phyloP scores from a whole-genome alignment of 2,888 invertebrate genomes.

The Exephanes ischioxanthus region DNA sequence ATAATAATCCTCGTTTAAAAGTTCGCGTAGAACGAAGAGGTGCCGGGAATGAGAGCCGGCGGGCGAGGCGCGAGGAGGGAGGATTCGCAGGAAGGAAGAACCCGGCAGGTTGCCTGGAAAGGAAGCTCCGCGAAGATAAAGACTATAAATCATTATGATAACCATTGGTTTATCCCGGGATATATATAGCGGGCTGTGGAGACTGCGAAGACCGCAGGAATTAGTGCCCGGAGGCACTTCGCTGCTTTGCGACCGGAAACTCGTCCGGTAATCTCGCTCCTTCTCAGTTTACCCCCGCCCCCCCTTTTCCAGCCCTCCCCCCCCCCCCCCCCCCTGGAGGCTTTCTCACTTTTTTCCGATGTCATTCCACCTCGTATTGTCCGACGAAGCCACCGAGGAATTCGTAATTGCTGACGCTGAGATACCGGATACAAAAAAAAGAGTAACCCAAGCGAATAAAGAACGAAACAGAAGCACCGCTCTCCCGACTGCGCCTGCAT shows the following conservation, averaged over 20 bases:
- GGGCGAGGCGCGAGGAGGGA: background rate
- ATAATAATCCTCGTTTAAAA: constrained; percentile 73
- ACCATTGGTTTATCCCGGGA: constrained; percentile 66
- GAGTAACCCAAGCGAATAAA: constrained; percentile 16
- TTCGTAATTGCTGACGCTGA: constrained; percentile 62
- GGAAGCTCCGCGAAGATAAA: constrained; percentile 65
- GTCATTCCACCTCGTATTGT: constrained; percentile 28
- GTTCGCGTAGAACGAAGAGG: constrained; percentile 49
- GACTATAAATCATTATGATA: constrained; percentile 73
- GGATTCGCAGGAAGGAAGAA: background rate
- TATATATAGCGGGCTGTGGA: constrained; percentile 46
- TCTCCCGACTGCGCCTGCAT: too few species aligned
- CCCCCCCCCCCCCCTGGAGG: background rate
- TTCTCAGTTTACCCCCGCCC: constrained; percentile 13
- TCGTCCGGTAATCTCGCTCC: constrained; percentile 65
- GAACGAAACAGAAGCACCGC: constrained; percentile 25
- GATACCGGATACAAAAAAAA: constrained; percentile 25
- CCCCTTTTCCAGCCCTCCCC: background rate
- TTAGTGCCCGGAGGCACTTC: constrained; percentile 68
- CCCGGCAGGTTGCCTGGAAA: constrained; percentile 46
- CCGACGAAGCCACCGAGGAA: constrained; percentile 40
- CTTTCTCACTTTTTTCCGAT: constrained; percentile 37
- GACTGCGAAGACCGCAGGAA: constrained; percentile 63
- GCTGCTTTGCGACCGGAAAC: constrained; percentile 67
- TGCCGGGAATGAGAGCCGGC: constrained; percentile 25